Evolutionary conservation across 2,797 vertebrate species (phyloP), one percentile per base, ranked within the genome.

Genomic region (Manis crassicaudata): DNA sequence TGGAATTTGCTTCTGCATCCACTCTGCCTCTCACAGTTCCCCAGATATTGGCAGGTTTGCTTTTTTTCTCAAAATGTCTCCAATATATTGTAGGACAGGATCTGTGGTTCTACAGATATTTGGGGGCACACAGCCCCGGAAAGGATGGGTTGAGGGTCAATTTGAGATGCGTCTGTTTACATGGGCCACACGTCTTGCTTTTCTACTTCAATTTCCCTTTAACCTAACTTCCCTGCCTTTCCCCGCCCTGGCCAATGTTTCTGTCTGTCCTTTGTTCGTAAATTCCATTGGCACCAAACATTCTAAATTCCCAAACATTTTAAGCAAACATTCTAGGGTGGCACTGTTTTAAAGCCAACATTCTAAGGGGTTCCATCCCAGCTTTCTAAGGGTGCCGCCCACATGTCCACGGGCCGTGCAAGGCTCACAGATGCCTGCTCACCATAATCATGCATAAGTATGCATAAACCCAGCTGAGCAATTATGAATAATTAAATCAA

Each of bases 401-500:
- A 20, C n/a, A 27, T 2, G 35, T 70, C 83, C 50, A 6, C 12
- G 23, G 82, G 77, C 46, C 13, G 4, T 0, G 1, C 0, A 2
- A 67, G 40, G 88, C 17, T 91, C 82, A 6, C 29, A 0, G 88
- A 46, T 10, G 11, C 46, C 95, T 90, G 96, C 95, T 97, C 97
- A 86, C 98, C 98, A 96, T 97, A 98, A 98, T 99, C 98, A 98
- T 87, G 96, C 98, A 97, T 98, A 98, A 98, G 97, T 98, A 98
- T 98, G 98, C 98, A 97, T 97, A 98, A 98, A 98, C 98, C 99
- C 99, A 99, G 98, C 98, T 98, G 99, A 98, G 99, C 99, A 99
- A 99, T 99, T 99, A 99, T 99, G 98, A 99, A 99, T 99, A 99
- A 99, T 99, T 99, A 99, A 99, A 99, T 99, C 98, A 99, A 99